Conservation (phyloP, 1,140 invertebrate genomes). For the Zaprionus ornatus region DNA sequence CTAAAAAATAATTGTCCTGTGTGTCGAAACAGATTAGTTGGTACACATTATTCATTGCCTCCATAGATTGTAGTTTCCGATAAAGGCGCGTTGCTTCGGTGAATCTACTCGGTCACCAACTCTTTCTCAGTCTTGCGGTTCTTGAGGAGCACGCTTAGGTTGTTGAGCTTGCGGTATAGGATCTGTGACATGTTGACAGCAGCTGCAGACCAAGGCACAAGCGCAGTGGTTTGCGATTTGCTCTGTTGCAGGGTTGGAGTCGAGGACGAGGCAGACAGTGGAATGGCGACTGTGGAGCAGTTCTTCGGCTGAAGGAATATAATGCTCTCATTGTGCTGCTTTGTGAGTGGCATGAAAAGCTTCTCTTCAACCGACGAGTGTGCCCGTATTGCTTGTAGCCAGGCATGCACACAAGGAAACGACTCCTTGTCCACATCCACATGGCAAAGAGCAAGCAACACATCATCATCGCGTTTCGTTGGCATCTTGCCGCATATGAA, state of each 20-base stretch:
- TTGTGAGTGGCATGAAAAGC: slow-evolving; percentile 43
- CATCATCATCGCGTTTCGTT: slow-evolving; percentile 88
- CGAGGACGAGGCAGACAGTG: background rate
- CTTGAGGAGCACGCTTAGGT: background rate
- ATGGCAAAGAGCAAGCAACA: slow-evolving; percentile 87
- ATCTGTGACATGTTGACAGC: background rate
- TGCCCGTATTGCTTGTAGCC: slow-evolving; percentile 86
- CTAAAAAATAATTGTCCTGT: background rate
- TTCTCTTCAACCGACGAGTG: slow-evolving; percentile 85
- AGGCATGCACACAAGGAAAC: slow-evolving; percentile 88
- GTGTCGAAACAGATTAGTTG: background rate
- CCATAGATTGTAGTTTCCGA: background rate
- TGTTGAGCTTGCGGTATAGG: background rate
- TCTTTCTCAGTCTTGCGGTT: background rate
- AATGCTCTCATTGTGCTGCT: background rate
- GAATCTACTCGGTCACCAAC: background rate
- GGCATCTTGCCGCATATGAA: slow-evolving; percentile 86
- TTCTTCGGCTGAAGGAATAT: slow-evolving; percentile 24
- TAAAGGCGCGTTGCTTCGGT: background rate
- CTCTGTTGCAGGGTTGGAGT: background rate
- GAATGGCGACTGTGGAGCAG: slow-evolving; percentile 1
- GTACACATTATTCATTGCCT: background rate
- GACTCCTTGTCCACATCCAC: slow-evolving; percentile 85
- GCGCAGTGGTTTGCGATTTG: background rate
- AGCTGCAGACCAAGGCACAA: background rate